These are phyloP conservation scores for Lepidurus apus DNA, from an alignment of 1,140 invertebrate genomes.

Conservation along the genomic window DNA sequence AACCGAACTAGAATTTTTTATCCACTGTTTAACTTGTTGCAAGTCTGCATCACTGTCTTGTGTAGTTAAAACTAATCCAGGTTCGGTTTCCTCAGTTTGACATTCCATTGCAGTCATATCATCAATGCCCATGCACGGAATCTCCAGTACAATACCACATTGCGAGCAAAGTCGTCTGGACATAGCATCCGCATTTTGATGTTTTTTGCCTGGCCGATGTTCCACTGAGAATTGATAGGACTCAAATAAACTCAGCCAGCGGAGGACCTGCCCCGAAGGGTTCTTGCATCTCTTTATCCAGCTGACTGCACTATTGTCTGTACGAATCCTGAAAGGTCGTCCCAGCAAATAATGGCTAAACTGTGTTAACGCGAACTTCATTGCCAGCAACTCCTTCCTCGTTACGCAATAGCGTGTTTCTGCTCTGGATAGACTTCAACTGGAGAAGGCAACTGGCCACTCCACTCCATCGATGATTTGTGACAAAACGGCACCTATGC, in stretches of 20 bases:
- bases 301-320: too few species aligned
- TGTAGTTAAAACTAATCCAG: neutral
- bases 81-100: neutral
- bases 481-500: constrained; percentile 41
- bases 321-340: too few species aligned
- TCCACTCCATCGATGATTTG: constrained; percentile 41
- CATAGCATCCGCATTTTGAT: neutral
- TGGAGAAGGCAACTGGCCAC: constrained; percentile 47
- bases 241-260: too few species aligned
- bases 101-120: neutral
- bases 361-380: constrained; percentile 43
- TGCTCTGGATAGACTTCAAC: constrained; percentile 39
- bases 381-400: constrained; percentile 46
- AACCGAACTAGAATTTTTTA: neutral
- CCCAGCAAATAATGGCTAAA: constrained; percentile 43
- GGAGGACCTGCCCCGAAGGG: too few species aligned
- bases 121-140: neutral
- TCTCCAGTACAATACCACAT: neutral
- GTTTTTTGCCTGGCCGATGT: too few species aligned
- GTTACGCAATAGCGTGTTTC: constrained; percentile 45
- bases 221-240: too few species aligned
- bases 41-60: neutral
- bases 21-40: neutral
- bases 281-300: too few species aligned
- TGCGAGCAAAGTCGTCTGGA: neutral